Evolutionary conservation across 2,113 vertebrate species (phyloP), one percentile per base, ranked within the genome.

Genomic region (Periophthalmodon schlosseri): DNA sequence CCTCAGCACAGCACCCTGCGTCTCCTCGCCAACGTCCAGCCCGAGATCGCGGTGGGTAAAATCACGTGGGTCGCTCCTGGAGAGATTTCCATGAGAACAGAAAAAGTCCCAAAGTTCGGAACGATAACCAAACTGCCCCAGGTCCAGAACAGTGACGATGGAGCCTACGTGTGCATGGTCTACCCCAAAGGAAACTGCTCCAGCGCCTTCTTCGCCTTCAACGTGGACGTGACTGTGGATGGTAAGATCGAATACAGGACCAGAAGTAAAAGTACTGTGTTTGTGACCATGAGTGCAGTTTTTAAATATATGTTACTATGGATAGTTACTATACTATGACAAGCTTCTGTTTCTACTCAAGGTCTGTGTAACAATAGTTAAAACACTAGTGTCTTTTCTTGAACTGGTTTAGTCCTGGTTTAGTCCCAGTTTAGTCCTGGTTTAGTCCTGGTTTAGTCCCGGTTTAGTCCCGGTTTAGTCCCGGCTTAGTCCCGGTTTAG

Each of bases 111-210:
- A 20, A 74, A 68, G 0, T 11, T 8, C 1, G 81, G 80, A 60
- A 81, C 67, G 0, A 75, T 87, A 57, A 73, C 91, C 69, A 94
- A 94, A 81, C 78, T 94, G 67, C 92, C 94, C 4, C 77, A 21
- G 49, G 46, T 93, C 67, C 64, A 52, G 39, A 18, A 0, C 15
- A 56, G 0, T 0, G 91, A 94, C 67, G 20, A 2, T 0, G 94
- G 93, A 24, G 8, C 33, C 63, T 94, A 93, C 54, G 63, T 81
- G 61, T 94, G 93, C 60, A 74, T 58, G 56, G 83, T 94, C 57
- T 56, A 72, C 67, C 74, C 80, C 0, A 15, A 2, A 61, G 80
- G 85, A 2, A 86, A 77, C 64, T 74, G 74, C 76, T 82, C 47
- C 58, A 78, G 2, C 4, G 0, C 11, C 24, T 12, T 57, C 3